Conservation (phyloP, 2,888 invertebrate species). For the Lithophane semibrunnea region DNA sequence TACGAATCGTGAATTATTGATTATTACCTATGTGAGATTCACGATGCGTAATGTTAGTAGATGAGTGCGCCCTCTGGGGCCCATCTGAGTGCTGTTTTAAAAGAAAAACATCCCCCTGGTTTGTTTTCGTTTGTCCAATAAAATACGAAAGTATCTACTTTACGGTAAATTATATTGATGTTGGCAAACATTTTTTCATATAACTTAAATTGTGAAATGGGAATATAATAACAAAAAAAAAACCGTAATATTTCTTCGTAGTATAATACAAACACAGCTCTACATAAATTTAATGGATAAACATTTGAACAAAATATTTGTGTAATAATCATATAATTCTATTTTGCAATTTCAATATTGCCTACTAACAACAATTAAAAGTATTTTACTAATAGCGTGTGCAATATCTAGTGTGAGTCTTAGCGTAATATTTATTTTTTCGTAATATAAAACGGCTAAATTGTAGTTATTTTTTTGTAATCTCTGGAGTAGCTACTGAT, state of each 20-base stretch:
- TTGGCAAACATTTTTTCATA: conserved; percentile 5
- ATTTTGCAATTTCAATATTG: neutral
- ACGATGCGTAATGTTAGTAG: conserved; percentile 41
- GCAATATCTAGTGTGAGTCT: neutral
- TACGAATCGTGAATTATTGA: conserved; percentile 62
- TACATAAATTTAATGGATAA: neutral
- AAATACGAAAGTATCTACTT: conserved; percentile 16
- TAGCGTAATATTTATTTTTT: neutral
- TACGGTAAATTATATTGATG: conserved; percentile 13
- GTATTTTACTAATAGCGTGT: neutral
- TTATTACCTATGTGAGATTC: conserved; percentile 45
- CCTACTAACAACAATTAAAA: neutral
- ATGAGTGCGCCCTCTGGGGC: conserved; percentile 33
- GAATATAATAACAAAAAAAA: neutral
- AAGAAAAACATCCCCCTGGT: conserved; percentile 9
- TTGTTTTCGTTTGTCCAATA: conserved; percentile 35
- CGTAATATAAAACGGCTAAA: neutral
- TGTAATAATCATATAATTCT: too few species aligned
- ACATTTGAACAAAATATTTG: conserved; percentile 7
- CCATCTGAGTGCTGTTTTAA: conserved; percentile 38
- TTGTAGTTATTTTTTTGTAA: neutral
- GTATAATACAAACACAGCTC: neutral
- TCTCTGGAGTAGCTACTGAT: neutral
- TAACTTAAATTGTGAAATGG: neutral
- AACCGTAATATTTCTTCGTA: neutral